Evolutionary conservation across 2,888 invertebrate genomes (phyloP), one percentile per base, ranked within the genome.

Genomic region (Ctenicera cuprea): DNA sequence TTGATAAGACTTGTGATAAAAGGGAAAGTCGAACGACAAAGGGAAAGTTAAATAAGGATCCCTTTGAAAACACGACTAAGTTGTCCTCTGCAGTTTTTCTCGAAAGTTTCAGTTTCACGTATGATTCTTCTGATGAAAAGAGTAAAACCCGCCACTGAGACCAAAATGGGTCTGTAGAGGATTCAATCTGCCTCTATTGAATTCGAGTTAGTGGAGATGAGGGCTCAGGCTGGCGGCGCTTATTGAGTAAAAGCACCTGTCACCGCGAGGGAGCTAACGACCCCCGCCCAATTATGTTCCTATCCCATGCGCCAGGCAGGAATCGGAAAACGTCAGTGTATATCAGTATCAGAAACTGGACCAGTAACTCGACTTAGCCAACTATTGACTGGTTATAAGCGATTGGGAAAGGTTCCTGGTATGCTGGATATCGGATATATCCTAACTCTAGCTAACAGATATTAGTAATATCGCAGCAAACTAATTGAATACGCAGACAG

Each of bases 191-290:
- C 76, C 77, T 68, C 75, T 52, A 79, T 79, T 77, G 76, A 79
- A 79, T 79, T 79, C 78, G 71, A 72, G 77, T 79, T 79, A 73
- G 77, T 59, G 45, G 74, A 71, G 76, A 79, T 77, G 76, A 78
- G 76, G 76, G 76, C 77, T 77, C 76, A 76, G 78, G 73, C 73
- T 72, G 78, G 71, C 65, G 76, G 73, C 78, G 73, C 75, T 77
- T 77, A 79, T 77, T 77, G 77, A 75, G 73, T 76, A 73, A 57
- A 75, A 77, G 77, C 76, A 77, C 77, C 79, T 77, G 78, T 75
- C 78, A 75, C 76, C 72, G 70, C 69, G 66, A 69, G 71, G 66
- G 73, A 77, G 75, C 74, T 73, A 70, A 74, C 72, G 75, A 77
- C 71, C 74, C 50, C 75, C 74, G 68, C 73, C 61, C 72, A 72